Evolutionary conservation across 2,888 invertebrate species (phyloP), one percentile per base, ranked within the genome.

Genomic region (Ormia ochracea): DNA sequence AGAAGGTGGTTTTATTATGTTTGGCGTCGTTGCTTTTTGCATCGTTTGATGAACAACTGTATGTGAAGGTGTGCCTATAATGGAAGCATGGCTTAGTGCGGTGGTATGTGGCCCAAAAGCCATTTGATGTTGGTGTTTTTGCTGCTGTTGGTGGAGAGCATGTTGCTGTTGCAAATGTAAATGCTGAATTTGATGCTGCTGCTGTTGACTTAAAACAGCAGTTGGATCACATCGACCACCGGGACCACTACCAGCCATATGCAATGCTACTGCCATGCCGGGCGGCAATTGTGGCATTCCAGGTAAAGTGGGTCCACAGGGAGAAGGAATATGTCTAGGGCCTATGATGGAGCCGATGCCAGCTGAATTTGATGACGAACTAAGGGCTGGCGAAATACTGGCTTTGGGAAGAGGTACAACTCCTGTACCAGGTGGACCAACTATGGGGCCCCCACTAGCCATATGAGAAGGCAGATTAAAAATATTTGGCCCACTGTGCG

Each of bases 401-500:
- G 90, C 84, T 75, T 89, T 86, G 50, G 89, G 86, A 59, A 86
- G 82, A 66, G 87, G 83, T 12, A 85, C 85, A n/a, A 85, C 86
- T 45, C 88, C 87, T 3, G 83, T 77, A 1, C 78, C 82, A 7
- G 82, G 70, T 9, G 81, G 73, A 1, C 66, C 78, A 28, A 68
- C 5, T 43, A 85, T 48, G 2, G 78, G 45, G 3, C 75, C 81
- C 17, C 75, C 70, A n/a, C 56, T 21, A 7, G 75, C 66, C 70
- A 87, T 83, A 79, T 87, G 87, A n/a, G 86, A 81, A 38, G 89
- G 89, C 69, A 90, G 81, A 82, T 88, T 89, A 70, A 89, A 90
- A 85, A 90, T 82, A 88, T 90, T 84, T 86, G 92, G 90, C 36
- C 84, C 83, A 92, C 91, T 87, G n/a, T 80, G 80, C 7, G 41